Evolutionary conservation across 1,140 invertebrate species (phyloP).

Genomic region (Diorhabda elongata): DNA sequence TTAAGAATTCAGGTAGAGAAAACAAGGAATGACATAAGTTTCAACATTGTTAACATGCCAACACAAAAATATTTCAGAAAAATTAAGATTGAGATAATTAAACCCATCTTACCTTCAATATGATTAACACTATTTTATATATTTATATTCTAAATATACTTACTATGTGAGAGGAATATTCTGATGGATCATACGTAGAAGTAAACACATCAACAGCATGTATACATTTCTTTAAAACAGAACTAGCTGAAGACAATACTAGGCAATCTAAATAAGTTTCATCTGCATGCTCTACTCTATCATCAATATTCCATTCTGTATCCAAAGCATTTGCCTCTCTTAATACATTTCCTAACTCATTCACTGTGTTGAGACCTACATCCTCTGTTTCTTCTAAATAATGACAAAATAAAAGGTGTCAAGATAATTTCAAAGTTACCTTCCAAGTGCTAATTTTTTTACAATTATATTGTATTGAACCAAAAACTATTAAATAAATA

Average conservation of each 20-base stretch:
- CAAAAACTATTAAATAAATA: background rate
- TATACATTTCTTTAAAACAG: constrained; percentile 48
- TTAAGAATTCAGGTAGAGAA: no score
- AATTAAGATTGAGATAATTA: no score
- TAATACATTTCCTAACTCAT: constrained; percentile 43
- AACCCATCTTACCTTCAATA: no score
- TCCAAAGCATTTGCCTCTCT: constrained; percentile 44
- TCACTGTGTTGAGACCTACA: constrained; percentile 42
- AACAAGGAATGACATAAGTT: no score
- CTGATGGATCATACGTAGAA: constrained; percentile 49
- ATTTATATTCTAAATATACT: constrained; percentile 9
- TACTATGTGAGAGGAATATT: constrained; percentile 43
- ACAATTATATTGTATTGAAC: background rate
- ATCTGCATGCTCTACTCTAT: constrained; percentile 47
- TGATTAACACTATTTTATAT: no score
- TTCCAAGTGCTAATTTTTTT: background rate
- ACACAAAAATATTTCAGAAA: no score
- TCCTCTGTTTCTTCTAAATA: constrained; percentile 38
- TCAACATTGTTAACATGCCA: no score
- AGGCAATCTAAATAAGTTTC: constrained; percentile 51
- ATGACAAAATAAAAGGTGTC: background rate
- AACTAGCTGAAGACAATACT: constrained; percentile 48
- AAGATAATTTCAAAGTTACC: background rate
- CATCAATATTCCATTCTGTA: constrained; percentile 42
- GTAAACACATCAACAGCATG: constrained; percentile 48